Percentiles rank a stretch among this genome's conserved stretches.
These are phyloP conservation scores for Ambastaia sidthimunki DNA, from an alignment of 2,797 vertebrate genomes.

Conservation along the genomic window DNA sequence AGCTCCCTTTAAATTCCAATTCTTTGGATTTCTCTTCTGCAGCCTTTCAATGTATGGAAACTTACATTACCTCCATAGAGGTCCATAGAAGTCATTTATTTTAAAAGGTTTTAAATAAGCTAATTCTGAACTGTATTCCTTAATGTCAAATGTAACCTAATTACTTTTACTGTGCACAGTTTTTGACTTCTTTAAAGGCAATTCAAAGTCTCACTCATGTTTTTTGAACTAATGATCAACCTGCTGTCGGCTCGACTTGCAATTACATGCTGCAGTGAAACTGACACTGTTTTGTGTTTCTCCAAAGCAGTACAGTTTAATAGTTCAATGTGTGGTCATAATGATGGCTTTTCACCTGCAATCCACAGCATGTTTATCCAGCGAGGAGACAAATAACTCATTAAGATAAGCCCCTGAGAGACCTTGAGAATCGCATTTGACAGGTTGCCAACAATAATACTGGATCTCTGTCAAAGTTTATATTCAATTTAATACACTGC, in stretches of 20 bases:
- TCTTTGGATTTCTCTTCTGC: not conserved
- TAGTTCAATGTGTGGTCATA: not conserved
- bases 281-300: not conserved
- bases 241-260: too few species aligned
- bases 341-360: not conserved
- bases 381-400: not conserved
- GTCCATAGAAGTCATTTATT: not conserved
- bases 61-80: not conserved
- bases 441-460: not conserved
- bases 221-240: not conserved
- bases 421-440: not conserved
- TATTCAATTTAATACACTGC: not conserved
- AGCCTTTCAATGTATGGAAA: not conserved
- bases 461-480: not conserved
- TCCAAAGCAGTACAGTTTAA: constrained; percentile 8
- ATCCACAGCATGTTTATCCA: not conserved
- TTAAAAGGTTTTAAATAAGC: not conserved
- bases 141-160: too few species aligned
- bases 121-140: not conserved
- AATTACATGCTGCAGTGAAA: not conserved
- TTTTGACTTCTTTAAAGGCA: not conserved
- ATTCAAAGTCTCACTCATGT: not conserved
- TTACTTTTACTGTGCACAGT: too few species aligned
- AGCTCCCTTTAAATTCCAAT: not conserved
- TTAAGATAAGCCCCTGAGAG: not conserved